A percentile compares a stretch with the other conserved stretches of the same genome.
Evolutionary conservation across 2,797 vertebrate genomes (phyloP).

Genomic region (Glyptemys insculpta): DNA sequence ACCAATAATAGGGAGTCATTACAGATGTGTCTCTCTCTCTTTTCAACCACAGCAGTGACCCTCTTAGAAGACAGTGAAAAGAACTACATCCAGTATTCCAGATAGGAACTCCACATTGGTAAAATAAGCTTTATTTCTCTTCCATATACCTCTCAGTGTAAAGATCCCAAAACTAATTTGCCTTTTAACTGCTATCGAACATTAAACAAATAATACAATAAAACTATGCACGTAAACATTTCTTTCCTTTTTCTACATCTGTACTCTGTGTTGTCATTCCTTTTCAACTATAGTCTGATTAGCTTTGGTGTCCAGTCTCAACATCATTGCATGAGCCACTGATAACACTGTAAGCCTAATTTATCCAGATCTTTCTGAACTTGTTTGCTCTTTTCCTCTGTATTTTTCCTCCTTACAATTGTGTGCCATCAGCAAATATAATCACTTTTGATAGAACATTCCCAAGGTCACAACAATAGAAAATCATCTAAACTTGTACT

Average conservation of each 20-base stretch:
- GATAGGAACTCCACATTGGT: background rate
- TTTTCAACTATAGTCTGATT: background rate
- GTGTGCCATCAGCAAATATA: background rate
- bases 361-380: background rate
- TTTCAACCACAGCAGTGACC: rapidly evolving
- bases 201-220: background rate
- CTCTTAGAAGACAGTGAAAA: background rate
- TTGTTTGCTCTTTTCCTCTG: background rate
- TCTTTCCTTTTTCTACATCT: rapidly evolving
- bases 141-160: rapidly evolving
- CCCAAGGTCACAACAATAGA: background rate
- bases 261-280: background rate
- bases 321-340: background rate
- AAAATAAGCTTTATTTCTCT: background rate
- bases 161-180: background rate
- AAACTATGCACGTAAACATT: background rate
- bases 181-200: background rate
- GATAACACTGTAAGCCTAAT: background rate
- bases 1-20: background rate
- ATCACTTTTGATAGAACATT: background rate
- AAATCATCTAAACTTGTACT: background rate
- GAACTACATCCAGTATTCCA: background rate
- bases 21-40: background rate
- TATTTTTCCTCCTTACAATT: background rate
- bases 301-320: background rate